Evolutionary conservation across 2,888 invertebrate genomes (phyloP), one percentile per base, ranked within the genome.

Genomic region (Ochropleura plecta): DNA sequence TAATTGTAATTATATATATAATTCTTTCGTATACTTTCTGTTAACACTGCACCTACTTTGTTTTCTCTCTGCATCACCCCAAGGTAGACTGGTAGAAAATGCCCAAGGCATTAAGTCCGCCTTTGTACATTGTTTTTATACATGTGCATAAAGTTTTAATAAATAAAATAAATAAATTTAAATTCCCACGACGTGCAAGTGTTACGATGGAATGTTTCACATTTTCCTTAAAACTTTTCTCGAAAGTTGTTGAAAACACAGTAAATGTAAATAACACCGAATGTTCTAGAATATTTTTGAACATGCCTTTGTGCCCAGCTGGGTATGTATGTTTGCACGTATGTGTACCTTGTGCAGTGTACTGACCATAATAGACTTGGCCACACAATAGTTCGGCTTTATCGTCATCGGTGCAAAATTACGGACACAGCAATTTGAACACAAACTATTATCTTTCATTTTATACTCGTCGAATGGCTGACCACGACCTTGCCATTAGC

Each of bases 401-500:
- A 85, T 79, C 81, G 85, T 88, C 88, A 86, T 85, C 84, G 76
- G 68, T 77, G 78, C 85, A 76, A 86, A 87, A 89, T 88, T 81
- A 84, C 85, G 63, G 68, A 73, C 73, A 77, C 64, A 73, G 82
- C 79, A 84, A 86, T 87, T 83, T 85, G 72, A 73, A 72, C 73
- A 68, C 72, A 78, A 83, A 76, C 79, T 79, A 84, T 87, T 88
- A 88, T 83, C 78, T 83, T 71, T 83, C 83, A 84, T 88, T 83
- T 88, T 86, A 84, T 88, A 53, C 63, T 80, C 30, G 73, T 66
- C 83, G 76, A 79, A 76, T 86, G 83, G 85, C 82, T 89, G 89
- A 83, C 89, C 89, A 83, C 87, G 90, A 89, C 91, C 91, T 91
- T 91, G 90, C 69, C 74, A 84, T 81, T 70, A 76, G 69, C 76